phyloP scores from a whole-genome alignment of 2,113 vertebrate genomes.

The Nannobrachium achirus region DNA sequence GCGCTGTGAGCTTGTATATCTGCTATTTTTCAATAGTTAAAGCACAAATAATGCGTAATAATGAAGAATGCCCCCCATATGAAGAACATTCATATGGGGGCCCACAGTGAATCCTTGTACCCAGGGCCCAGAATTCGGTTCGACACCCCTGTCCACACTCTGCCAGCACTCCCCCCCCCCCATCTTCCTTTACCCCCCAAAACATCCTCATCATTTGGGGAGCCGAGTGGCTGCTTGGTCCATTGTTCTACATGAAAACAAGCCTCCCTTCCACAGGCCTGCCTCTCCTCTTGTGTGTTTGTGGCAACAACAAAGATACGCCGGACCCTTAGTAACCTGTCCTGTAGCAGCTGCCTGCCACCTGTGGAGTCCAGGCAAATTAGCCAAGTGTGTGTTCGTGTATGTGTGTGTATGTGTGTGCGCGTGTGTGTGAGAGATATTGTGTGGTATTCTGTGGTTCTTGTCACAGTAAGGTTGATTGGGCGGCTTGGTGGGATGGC shows the following conservation, averaged over 20 bases:
- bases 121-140: too few species aligned
- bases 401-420: conserved; percentile 89
- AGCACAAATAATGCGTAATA: too few species aligned
- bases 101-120: too few species aligned
- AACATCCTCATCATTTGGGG: conserved; percentile 88
- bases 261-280: too few species aligned
- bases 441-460: conserved; percentile 76
- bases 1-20: too few species aligned
- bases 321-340: conserved; percentile 89
- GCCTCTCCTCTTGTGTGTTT: background rate
- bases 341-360: conserved; percentile 91
- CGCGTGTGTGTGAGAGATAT: conserved; percentile 84
- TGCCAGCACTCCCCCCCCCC: conserved; percentile 61
- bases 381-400: conserved; percentile 90
- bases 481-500: conserved; percentile 66
- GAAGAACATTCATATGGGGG: too few species aligned
- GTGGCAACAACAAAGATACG: conserved; percentile 76
- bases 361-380: conserved; percentile 96
- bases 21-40: too few species aligned
- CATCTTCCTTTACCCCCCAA: conserved; percentile 19
- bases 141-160: too few species aligned
- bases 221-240: conserved; percentile 78
- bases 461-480: conserved; percentile 74
- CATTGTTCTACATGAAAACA: conserved; percentile 79
- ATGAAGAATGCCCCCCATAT: too few species aligned